These are phyloP conservation scores for Ferrisia virgata DNA, from an alignment of 2,888 invertebrate genomes.

Conservation along the genomic window DNA sequence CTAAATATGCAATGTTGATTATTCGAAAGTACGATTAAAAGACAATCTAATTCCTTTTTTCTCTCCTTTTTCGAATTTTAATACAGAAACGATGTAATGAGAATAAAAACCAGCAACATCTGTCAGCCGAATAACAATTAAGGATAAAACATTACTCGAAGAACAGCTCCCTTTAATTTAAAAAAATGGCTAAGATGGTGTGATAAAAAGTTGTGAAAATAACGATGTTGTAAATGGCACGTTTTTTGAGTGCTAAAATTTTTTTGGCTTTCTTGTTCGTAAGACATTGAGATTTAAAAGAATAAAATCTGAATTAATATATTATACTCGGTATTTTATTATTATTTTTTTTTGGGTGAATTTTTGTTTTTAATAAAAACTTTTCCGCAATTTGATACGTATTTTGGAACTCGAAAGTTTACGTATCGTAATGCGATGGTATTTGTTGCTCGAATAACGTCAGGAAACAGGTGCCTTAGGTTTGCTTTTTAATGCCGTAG, in stretches of 20 bases:
- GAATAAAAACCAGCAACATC: neutral
- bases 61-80: neutral
- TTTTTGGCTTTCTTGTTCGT: neutral
- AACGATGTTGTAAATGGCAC: conserved; percentile 6
- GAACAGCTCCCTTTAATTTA: neutral
- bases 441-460: neutral
- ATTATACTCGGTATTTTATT: neutral
- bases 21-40: neutral
- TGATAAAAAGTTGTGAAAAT: conserved; percentile 13
- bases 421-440: neutral
- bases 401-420: neutral
- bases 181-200: neutral
- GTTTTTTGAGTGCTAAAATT: neutral
- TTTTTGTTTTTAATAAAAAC: neutral
- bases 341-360: neutral
- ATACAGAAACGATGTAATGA: neutral
- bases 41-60: neutral
- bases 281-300: neutral
- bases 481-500: neutral
- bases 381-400: neutral
- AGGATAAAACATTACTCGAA: neutral
- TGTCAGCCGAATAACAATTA: conserved; percentile 1
- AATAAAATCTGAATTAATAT: neutral
- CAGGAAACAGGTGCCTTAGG: neutral
- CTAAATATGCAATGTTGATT: neutral